Base-by-base conservation (phyloP, 2,113 vertebrate species). In the Cochlearius cochlearius region DNA sequence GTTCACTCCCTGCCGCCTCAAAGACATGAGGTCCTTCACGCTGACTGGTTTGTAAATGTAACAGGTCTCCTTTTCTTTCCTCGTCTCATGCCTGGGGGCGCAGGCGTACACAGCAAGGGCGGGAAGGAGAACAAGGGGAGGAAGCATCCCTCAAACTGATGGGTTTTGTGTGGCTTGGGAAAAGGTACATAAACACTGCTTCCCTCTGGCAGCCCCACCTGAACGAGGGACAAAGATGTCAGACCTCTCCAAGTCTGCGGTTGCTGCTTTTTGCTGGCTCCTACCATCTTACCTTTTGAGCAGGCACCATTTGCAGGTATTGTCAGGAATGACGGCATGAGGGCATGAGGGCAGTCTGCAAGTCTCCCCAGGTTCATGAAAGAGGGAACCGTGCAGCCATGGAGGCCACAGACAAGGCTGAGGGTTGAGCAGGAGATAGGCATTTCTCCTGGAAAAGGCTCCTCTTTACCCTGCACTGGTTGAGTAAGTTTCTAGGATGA, bases 101-200 rank as follows among this genome's bases (percentile, higher is more conserved):
- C 9, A 80, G 36, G 45, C 0, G 0, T 8, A 20, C 20, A 15
- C 15, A 77, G 36, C 30, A 36, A 55, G 41, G 36, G 18, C 58
- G 25, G 23, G 45, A 67, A 74, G 47, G 39, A 71, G 17, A 64
- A 53, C 8, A 45, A 47, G 6, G 10, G 27, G 62, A 75, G 30
- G 43, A 83, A 63, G 10, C 41, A 38, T 15, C 32, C n/a, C 49
- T 58, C 43, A 77, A 41, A 56, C 23, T 10, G 9, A 9, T 10
- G 49, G 5, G 20, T 16, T 86, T 60, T 2, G 0, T 7, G 26
- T 34, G 22, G 17, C 29, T 80, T 38, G 22, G 39, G 47, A 36
- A 92, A 76, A 53, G 9, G 27, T 39, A 14, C 15, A 15, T 5
- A 53, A 68, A 29, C 66, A 34, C 63, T 11, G 12, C 41, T 80